Evolutionary conservation across 2,113 vertebrate species (phyloP).

Genomic region (Oceanites oceanicus): DNA sequence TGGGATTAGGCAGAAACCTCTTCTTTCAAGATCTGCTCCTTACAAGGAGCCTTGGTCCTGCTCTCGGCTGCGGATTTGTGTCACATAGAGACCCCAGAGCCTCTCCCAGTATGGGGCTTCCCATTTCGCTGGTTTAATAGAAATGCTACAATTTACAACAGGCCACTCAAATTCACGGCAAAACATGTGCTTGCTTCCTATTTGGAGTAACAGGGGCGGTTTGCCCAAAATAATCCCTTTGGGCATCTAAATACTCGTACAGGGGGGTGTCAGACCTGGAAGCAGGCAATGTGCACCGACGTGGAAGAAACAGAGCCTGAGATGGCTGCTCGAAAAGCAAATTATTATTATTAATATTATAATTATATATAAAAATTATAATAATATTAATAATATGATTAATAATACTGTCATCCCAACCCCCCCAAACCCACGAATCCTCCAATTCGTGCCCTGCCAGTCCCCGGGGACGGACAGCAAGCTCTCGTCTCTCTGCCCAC

Average conservation of each 20-base stretch:
- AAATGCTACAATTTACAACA: background rate
- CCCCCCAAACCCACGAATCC: background rate
- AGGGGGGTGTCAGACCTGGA: background rate
- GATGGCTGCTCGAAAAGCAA: background rate
- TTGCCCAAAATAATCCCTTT: background rate
- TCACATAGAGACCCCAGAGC: background rate
- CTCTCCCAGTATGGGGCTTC: background rate
- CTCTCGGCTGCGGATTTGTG: background rate
- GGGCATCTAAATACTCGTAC: background rate
- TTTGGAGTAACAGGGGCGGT: background rate
- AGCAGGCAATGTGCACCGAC: background rate
- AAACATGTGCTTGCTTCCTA: fast-evolving
- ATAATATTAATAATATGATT: background rate
- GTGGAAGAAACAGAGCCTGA: background rate
- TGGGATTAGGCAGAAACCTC: background rate
- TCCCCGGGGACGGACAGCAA: background rate
- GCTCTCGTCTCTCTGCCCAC: background rate
- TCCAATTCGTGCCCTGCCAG: background rate
- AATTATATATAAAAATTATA: background rate
- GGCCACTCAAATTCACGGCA: background rate
- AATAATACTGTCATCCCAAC: too few relatives aligned
- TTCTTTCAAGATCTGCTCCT: background rate
- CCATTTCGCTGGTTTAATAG: background rate
- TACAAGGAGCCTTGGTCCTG: background rate
- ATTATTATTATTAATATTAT: background rate